phyloP scores from a whole-genome alignment of 2,888 invertebrate species.

The Eupelmus urozonus region DNA sequence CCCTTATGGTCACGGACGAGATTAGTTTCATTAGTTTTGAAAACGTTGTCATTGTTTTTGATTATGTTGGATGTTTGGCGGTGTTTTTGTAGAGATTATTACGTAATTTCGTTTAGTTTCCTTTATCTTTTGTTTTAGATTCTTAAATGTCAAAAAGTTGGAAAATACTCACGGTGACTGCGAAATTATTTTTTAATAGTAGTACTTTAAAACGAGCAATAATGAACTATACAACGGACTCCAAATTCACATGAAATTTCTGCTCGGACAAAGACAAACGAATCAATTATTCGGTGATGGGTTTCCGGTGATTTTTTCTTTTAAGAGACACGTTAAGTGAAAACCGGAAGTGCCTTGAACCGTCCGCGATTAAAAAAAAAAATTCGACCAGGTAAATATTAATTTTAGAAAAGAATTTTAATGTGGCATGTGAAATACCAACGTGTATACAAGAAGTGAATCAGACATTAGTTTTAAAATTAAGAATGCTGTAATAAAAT shows the following conservation, averaged over 20 bases:
- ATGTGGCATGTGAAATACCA: background rate
- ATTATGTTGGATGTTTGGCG: no score
- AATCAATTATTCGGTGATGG: conserved; percentile 44
- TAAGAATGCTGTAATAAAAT: conserved; percentile 13
- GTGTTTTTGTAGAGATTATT: no score
- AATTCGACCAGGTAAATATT: conserved; percentile 6
- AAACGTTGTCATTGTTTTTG: no score
- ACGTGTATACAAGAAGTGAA: conserved; percentile 9
- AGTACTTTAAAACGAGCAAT: background rate
- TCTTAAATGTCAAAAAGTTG: no score
- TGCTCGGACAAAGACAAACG: conserved; percentile 12
- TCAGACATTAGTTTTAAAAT: conserved; percentile 3
- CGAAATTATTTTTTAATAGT: no score
- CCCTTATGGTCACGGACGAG: no score
- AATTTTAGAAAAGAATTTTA: conserved; percentile 1
- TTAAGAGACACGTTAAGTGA: conserved; percentile 6
- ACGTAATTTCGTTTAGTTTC: no score
- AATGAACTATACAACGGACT: background rate
- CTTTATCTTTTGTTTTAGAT: no score
- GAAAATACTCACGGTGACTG: no score
- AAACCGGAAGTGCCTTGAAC: conserved; percentile 56
- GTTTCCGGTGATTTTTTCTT: conserved; percentile 49
- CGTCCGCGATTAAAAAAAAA: conserved; percentile 20
- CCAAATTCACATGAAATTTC: background rate
- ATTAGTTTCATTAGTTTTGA: no score